phyloP scores from a whole-genome alignment of 2,888 invertebrate species.

The Pteria penguin region DNA sequence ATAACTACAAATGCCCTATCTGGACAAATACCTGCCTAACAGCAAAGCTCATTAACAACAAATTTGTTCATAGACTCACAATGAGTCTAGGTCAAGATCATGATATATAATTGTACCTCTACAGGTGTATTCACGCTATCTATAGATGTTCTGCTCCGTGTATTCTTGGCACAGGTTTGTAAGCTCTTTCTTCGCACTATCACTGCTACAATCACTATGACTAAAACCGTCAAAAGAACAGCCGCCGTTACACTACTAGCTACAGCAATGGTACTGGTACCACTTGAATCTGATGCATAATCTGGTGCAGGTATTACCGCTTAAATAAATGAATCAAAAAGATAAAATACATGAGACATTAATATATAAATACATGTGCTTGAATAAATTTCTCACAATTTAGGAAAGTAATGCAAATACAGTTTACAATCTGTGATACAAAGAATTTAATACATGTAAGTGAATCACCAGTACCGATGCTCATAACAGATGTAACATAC shows the following conservation, averaged over 20 bases:
- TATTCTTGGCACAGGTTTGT: conserved; percentile 7
- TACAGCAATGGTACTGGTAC: conserved; percentile 19
- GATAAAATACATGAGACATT: too few relatives aligned
- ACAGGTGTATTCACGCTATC: neutral
- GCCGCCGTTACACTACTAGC: conserved; percentile 27
- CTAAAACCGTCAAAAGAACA: conserved; percentile 7
- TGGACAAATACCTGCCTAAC: too few relatives aligned
- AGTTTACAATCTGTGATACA: too few relatives aligned
- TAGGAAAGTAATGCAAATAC: too few relatives aligned
- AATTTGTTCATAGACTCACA: too few relatives aligned
- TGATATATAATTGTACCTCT: conserved; percentile 31
- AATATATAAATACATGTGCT: neutral
- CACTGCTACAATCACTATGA: conserved; percentile 20
- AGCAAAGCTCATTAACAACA: too few relatives aligned
- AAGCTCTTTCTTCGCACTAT: conserved; percentile 16
- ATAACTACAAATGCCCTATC: too few relatives aligned
- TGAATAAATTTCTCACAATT: neutral
- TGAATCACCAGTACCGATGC: too few relatives aligned
- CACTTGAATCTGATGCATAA: neutral
- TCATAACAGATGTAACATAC: too few relatives aligned
- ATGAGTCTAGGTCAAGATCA: too few relatives aligned
- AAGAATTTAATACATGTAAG: too few relatives aligned
- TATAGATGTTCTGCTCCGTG: neutral
- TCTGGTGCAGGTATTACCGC: neutral
- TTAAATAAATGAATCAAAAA: neutral